A percentile compares a stretch with the other conserved stretches of the same genome.
These are phyloP conservation scores for Bombus polaris DNA, from an alignment of 1,140 invertebrate genomes.

Conservation along the genomic window DNA sequence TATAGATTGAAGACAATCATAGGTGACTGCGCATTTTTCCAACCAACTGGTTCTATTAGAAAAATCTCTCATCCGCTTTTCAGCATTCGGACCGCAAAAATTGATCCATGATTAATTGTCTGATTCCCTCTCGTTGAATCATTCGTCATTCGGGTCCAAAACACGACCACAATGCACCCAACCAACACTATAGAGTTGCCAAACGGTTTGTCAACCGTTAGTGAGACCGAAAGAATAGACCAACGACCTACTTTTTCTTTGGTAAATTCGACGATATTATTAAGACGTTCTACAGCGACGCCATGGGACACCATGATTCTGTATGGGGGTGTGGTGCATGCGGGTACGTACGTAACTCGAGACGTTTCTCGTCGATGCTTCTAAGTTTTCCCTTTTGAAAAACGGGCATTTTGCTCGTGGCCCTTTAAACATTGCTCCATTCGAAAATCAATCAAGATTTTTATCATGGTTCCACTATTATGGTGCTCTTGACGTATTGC, in stretches of 20 bases:
- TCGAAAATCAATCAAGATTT: conserved; percentile 13
- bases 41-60: background rate
- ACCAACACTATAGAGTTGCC: background rate
- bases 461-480: background rate
- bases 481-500: background rate
- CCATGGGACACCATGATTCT: background rate
- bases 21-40: too few relatives aligned
- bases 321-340: conserved; percentile 35
- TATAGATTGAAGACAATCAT: too few relatives aligned
- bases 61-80: background rate
- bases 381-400: background rate
- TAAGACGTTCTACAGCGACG: background rate
- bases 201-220: conserved; percentile 13
- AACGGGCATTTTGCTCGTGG: background rate
- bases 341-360: conserved; percentile 41
- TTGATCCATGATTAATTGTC: background rate
- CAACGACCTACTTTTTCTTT: background rate
- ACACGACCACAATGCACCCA: background rate
- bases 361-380: conserved; percentile 29
- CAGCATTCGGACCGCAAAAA: background rate
- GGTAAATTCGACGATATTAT: conserved; percentile 1
- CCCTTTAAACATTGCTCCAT: background rate
- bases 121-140: background rate
- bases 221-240: background rate
- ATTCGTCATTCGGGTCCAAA: background rate